Evolutionary conservation across 2,113 vertebrate species (phyloP).

Genomic region (Vulpes lagopus): DNA sequence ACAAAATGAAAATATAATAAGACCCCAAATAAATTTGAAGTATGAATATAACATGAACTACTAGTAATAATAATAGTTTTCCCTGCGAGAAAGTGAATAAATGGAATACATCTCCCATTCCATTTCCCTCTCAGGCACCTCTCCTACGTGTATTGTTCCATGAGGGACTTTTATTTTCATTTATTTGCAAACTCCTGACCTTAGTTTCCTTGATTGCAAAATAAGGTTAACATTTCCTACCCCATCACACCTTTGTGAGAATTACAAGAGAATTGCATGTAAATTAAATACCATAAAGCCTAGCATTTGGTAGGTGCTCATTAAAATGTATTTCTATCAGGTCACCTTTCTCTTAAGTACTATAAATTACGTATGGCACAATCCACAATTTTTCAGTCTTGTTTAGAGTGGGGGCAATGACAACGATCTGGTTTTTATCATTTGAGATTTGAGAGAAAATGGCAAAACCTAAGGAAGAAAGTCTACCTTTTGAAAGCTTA

Average conservation of each 20-base stretch:
- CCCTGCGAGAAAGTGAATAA: background rate
- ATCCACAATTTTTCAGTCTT: background rate
- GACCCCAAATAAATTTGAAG: constrained; percentile 31
- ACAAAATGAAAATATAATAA: constrained; percentile 8
- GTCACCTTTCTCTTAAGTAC: background rate
- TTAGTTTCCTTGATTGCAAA: constrained; percentile 23
- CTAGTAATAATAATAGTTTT: constrained; percentile 12
- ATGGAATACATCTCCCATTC: background rate
- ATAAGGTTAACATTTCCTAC: background rate
- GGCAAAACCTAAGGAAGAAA: background rate
- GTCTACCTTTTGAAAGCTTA: constrained; percentile 41
- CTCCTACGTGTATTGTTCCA: background rate
- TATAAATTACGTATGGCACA: background rate
- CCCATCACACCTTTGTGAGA: background rate
- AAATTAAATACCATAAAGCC: background rate
- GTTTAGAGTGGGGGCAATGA: background rate
- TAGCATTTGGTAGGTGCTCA: background rate
- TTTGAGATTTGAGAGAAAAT: constrained; percentile 10
- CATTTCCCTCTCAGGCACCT: background rate
- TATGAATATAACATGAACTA: constrained; percentile 20
- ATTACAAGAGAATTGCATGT: background rate
- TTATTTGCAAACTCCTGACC: constrained; percentile 30
- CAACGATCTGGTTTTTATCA: background rate
- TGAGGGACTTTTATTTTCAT: background rate
- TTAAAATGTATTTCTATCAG: constrained; percentile 39